phyloP scores from a whole-genome alignment of 2,888 invertebrate genomes.

The Drosophila stalkeri region DNA sequence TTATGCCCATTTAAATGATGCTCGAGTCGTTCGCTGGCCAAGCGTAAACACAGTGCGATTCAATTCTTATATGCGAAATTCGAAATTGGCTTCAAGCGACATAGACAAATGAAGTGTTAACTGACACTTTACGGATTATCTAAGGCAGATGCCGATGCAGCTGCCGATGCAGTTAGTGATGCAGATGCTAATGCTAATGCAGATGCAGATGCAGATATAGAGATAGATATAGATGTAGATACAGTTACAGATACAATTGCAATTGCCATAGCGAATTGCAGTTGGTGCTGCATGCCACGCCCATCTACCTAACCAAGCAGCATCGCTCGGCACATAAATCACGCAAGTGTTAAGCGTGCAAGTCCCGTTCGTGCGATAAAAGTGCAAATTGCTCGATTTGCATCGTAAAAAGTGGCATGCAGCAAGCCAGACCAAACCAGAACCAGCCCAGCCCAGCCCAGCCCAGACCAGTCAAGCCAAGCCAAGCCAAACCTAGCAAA shows the following conservation, averaged over 20 bases:
- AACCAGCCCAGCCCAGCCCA: not conserved
- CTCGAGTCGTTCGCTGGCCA: not conserved
- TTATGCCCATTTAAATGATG: slow-evolving; percentile 67
- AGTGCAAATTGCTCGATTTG: slow-evolving; percentile 80
- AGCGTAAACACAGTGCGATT: slow-evolving; percentile 13
- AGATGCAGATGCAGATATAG: not conserved
- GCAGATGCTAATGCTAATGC: not conserved
- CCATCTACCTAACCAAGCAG: slow-evolving; percentile 1
- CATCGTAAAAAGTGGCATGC: slow-evolving; percentile 70
- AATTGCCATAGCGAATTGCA: not conserved
- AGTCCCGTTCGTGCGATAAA: slow-evolving; percentile 70
- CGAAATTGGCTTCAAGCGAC: slow-evolving; percentile 44
- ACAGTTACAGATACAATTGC: slow-evolving; percentile 1
- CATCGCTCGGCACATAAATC: slow-evolving; percentile 59
- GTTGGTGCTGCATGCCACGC: not conserved
- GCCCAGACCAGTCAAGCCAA: not conserved
- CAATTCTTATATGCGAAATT: slow-evolving; percentile 59
- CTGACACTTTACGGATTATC: slow-evolving; percentile 73
- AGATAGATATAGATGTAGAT: not conserved
- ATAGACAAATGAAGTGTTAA: slow-evolving; percentile 79
- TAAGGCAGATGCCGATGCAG: slow-evolving; percentile 1
- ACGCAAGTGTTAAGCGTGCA: slow-evolving; percentile 69
- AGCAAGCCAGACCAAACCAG: slow-evolving; percentile 1
- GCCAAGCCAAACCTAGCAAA: not conserved
- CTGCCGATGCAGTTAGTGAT: not conserved